These are phyloP conservation scores for Neopelma chrysocephalum DNA, from an alignment of 2,797 vertebrate species.

Conservation along the genomic window DNA sequence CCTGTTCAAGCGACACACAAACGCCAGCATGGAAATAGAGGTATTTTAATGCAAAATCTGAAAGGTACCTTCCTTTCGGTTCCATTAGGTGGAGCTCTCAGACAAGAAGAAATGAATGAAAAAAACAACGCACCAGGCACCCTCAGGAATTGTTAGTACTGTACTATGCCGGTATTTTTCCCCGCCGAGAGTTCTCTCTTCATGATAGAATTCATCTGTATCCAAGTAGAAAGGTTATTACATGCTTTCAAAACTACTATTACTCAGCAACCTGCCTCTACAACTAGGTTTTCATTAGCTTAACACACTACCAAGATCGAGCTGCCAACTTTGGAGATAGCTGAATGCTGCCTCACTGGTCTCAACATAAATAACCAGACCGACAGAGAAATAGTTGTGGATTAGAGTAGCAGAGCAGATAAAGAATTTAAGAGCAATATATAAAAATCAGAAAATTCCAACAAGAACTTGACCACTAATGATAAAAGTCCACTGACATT, in stretches of 20 bases:
- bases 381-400: background rate
- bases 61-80: background rate
- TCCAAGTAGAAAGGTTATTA: background rate
- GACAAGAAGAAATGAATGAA: constrained; percentile 10
- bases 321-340: background rate
- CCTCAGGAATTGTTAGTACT: background rate
- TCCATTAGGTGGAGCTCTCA: constrained; percentile 69
- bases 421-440: background rate
- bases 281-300: background rate
- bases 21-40: background rate
- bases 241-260: background rate
- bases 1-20: background rate
- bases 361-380: background rate
- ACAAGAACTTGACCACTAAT: background rate
- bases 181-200: background rate
- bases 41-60: background rate
- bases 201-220: background rate
- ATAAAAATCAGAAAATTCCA: background rate
- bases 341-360: background rate
- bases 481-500: background rate
- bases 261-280: background rate
- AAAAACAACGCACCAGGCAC: background rate
- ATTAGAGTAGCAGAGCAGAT: background rate
- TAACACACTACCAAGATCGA: background rate
- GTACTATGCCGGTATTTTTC: background rate